Conservation (phyloP, 1,140 invertebrate genomes). For the Atta colombica region DNA sequence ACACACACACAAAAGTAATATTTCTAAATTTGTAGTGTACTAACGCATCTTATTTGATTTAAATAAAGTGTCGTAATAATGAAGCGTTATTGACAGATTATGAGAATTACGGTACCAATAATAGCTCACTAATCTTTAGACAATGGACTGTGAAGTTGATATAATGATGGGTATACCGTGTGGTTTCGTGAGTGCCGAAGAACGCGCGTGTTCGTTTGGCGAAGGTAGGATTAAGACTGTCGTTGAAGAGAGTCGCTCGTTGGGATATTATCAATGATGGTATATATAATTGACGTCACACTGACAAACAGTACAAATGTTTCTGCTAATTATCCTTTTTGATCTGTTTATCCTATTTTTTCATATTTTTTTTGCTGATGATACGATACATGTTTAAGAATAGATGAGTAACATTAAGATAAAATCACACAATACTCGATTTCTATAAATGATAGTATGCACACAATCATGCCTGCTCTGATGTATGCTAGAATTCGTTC, state of each 20-base stretch:
- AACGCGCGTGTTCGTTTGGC: constrained; percentile 49
- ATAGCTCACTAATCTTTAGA: neutral
- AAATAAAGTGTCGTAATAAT: neutral
- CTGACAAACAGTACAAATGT: neutral
- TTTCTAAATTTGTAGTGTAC: neutral
- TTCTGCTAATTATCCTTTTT: constrained; percentile 18
- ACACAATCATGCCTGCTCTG: no score
- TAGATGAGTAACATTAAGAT: neutral
- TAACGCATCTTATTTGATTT: neutral
- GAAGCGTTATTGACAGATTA: neutral
- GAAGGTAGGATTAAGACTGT: constrained; percentile 61
- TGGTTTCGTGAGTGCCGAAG: neutral
- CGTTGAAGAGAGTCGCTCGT: constrained; percentile 56
- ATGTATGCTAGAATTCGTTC: no score
- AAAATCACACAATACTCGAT: no score
- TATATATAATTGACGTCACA: constrained; percentile 34
- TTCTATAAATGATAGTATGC: no score
- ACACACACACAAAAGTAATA: no score
- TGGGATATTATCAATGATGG: constrained; percentile 24
- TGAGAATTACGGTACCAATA: neutral
- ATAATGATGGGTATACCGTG: neutral
- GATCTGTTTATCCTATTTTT: neutral
- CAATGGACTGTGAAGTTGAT: neutral
- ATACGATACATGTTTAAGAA: neutral
- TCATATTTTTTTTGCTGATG: neutral